phyloP scores from a whole-genome alignment of 2,797 vertebrate species.

The Okamejei kenojei region DNA sequence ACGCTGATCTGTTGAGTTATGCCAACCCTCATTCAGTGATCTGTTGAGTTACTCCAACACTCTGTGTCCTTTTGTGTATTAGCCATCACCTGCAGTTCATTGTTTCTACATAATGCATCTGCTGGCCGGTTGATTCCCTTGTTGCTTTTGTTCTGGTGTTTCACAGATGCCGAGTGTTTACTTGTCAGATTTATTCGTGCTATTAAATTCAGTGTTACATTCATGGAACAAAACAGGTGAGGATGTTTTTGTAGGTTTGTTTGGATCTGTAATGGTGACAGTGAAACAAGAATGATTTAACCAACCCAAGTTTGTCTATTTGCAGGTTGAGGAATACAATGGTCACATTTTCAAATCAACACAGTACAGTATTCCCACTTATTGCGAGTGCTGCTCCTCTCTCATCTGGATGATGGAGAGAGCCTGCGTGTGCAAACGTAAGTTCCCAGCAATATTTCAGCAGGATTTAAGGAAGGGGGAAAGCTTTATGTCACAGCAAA shows the following conservation, averaged over 20 bases:
- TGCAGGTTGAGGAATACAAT: conserved; percentile 90
- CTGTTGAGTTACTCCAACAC: too few relatives aligned
- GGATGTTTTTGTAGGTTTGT: neutral
- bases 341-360: conserved; percentile 96
- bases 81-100: too few relatives aligned
- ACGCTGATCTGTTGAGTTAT: too few relatives aligned
- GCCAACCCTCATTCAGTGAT: too few relatives aligned
- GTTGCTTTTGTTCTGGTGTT: too few relatives aligned
- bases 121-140: too few relatives aligned
- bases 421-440: conserved; percentile 94
- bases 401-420: conserved; percentile 99
- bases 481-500: neutral
- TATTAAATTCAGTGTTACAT: too few relatives aligned
- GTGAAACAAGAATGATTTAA: neutral
- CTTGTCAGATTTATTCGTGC: too few relatives aligned
- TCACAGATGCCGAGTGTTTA: too few relatives aligned
- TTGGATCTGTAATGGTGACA: neutral
- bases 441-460: conserved; percentile 48
- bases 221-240: too few relatives aligned
- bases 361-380: conserved; percentile 96
- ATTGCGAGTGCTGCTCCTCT: conserved; percentile 95
- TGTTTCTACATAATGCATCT: too few relatives aligned
- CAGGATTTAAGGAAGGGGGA: neutral
- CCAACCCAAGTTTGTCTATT: conserved; percentile 36
- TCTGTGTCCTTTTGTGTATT: too few relatives aligned